These are phyloP conservation scores for Caloenas nicobarica DNA, from an alignment of 2,113 vertebrate genomes.

Conservation along the genomic window DNA sequence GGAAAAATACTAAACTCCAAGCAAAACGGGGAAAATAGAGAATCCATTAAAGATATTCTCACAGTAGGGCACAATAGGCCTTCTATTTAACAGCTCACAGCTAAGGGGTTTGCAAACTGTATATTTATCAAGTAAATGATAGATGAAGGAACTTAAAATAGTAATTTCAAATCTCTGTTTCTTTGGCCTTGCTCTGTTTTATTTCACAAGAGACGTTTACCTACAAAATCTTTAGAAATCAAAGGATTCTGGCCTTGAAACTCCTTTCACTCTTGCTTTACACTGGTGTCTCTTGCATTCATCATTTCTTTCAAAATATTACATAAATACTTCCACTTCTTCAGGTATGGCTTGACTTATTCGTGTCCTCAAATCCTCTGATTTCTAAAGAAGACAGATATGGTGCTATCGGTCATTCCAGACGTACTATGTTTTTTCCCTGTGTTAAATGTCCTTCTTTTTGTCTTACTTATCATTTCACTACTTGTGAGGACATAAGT, in stretches of 20 bases:
- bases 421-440: background rate
- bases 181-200: slow-evolving; percentile 17
- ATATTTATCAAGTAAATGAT: slow-evolving; percentile 31
- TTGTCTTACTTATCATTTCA: background rate
- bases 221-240: background rate
- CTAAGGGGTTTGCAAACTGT: slow-evolving; percentile 7
- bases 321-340: background rate
- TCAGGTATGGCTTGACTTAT: background rate
- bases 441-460: background rate
- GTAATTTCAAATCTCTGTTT: slow-evolving; percentile 14
- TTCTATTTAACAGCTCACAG: slow-evolving; percentile 20
- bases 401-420: background rate
- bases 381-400: background rate
- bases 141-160: slow-evolving; percentile 49
- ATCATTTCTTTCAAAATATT: background rate
- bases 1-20: background rate
- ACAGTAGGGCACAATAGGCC: slow-evolving; percentile 8
- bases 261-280: background rate
- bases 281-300: background rate
- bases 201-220: background rate
- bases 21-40: slow-evolving; percentile 10
- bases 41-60: slow-evolving; percentile 59
- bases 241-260: background rate
- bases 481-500: background rate
- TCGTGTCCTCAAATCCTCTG: background rate